Conservation (phyloP, 2,888 invertebrate species). For the Hypomecis atomaria region DNA sequence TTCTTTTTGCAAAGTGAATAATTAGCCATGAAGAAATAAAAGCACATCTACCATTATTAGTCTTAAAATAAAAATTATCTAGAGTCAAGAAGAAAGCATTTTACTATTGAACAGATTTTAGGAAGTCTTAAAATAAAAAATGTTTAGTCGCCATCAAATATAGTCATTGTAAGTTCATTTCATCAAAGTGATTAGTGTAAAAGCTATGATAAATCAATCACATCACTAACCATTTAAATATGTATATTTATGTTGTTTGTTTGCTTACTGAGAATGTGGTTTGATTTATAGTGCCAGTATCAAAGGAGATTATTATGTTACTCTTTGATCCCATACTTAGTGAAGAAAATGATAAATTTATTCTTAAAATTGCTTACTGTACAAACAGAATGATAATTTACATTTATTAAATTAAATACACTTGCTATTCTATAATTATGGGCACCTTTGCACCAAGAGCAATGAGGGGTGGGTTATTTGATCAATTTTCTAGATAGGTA, state of each 20-base stretch:
- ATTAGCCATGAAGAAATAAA: background rate
- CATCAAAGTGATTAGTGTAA: conserved; percentile 42
- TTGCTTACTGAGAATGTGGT: conserved; percentile 17
- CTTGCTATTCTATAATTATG: too few species aligned
- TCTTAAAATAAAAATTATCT: background rate
- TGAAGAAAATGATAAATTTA: background rate
- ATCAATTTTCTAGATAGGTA: too few species aligned
- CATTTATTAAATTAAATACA: too few species aligned
- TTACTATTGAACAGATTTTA: too few species aligned
- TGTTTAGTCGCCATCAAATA: conserved; percentile 24
- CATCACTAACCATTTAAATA: conserved; percentile 27
- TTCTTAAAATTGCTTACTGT: background rate
- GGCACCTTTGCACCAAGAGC: too few species aligned
- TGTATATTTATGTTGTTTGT: conserved; percentile 26
- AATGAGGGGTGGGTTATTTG: too few species aligned
- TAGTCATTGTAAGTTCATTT: conserved; percentile 22
- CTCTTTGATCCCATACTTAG: conserved; percentile 9
- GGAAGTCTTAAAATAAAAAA: too few species aligned
- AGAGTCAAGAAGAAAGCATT: background rate
- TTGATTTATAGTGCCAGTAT: conserved; percentile 14
- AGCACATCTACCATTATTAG: background rate
- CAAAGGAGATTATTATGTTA: conserved; percentile 10
- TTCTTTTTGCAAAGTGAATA: conserved; percentile 14
- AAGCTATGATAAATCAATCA: conserved; percentile 35
- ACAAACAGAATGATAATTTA: too few species aligned